Evolutionary conservation across 1,140 invertebrate species (phyloP).

Genomic region (Diuraphis noxia): DNA sequence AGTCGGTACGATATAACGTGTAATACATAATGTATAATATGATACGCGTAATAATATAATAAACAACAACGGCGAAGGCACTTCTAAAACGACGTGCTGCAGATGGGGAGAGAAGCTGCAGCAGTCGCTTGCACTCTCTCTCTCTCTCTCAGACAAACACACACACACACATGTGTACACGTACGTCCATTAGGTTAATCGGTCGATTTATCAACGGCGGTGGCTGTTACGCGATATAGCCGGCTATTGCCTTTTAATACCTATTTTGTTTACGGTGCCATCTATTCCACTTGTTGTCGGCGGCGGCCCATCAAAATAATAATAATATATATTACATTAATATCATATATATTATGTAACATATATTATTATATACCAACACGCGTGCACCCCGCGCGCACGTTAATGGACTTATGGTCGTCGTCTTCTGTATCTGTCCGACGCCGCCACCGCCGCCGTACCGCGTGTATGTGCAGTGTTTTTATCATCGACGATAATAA

Average conservation of each 20-base stretch:
- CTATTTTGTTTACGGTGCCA: neutral
- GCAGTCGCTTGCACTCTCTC: neutral
- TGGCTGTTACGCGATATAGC: constrained; percentile 36
- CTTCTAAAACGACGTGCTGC: neutral
- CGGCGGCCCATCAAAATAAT: constrained; percentile 32
- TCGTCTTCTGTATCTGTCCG: neutral
- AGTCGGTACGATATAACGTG: neutral
- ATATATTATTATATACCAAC: neutral
- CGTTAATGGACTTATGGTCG: neutral
- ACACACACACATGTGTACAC: neutral
- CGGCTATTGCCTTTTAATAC: neutral
- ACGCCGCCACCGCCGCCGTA: neutral
- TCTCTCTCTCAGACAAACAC: neutral
- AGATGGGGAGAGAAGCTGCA: neutral
- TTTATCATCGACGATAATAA: neutral
- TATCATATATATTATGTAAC: neutral
- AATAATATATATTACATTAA: constrained; percentile 16
- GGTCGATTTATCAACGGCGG: constrained; percentile 52
- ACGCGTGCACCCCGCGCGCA: neutral
- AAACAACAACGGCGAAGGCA: neutral
- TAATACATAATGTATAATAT: neutral
- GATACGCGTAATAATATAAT: constrained; percentile 14
- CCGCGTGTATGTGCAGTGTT: neutral
- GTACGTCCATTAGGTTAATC: constrained; percentile 47
- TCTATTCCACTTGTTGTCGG: constrained; percentile 35